Conservation (phyloP, 2,113 vertebrate genomes). For the Crotalus viridis region DNA sequence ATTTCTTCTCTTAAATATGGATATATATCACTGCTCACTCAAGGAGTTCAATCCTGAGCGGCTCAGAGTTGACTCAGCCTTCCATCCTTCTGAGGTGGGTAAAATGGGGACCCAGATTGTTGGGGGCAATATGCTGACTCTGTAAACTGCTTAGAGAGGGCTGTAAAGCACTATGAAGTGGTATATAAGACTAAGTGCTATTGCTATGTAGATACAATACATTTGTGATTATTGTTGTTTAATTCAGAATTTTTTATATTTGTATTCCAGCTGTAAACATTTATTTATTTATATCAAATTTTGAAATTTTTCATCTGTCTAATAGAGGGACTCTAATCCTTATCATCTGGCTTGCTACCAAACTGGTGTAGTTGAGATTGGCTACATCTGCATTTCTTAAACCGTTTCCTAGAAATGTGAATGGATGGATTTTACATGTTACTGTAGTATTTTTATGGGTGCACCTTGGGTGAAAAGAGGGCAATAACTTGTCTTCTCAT, state of each 20-base stretch:
- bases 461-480: neutral
- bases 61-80: too few relatives aligned
- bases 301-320: neutral
- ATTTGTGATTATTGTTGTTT: neutral
- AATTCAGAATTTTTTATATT: neutral
- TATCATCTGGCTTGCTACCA: neutral
- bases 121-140: too few relatives aligned
- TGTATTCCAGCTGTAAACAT: neutral
- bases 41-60: too few relatives aligned
- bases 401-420: neutral
- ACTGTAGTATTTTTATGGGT: neutral
- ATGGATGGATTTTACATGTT: neutral
- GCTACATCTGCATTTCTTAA: neutral
- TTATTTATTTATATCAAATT: neutral
- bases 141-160: too few relatives aligned
- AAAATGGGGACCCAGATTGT: too few relatives aligned
- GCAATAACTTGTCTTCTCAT: neutral
- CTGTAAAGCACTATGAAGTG: too few relatives aligned
- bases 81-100: too few relatives aligned
- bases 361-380: neutral
- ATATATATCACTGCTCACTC: too few relatives aligned
- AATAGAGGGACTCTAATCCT: neutral
- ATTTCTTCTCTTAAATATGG: neutral
- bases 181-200: too few relatives aligned
- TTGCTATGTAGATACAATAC: neutral